These are phyloP conservation scores for Lipotes vexillifer DNA, from an alignment of 2,113 vertebrate genomes.

Conservation along the genomic window DNA sequence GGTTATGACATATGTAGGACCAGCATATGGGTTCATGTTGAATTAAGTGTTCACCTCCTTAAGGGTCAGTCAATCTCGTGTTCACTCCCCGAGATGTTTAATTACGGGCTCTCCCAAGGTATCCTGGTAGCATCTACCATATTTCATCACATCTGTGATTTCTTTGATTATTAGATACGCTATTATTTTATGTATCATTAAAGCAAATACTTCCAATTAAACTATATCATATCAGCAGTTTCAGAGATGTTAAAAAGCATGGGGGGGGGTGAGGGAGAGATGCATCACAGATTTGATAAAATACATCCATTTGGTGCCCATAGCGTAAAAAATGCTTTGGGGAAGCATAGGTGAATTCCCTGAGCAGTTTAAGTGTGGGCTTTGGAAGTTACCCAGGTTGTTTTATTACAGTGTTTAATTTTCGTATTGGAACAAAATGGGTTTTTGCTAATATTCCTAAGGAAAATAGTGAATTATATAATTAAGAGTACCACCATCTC, in stretches of 20 bases:
- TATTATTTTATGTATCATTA: background rate
- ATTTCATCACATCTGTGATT: background rate
- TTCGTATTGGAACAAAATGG: background rate
- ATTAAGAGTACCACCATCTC: background rate
- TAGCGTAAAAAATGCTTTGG: background rate
- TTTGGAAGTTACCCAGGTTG: background rate
- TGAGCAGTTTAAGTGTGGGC: background rate
- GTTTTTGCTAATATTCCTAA: background rate
- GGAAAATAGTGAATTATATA: background rate
- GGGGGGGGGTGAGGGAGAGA: background rate
- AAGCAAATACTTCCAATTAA: background rate
- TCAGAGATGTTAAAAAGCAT: background rate
- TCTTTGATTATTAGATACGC: background rate
- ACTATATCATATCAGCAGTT: background rate
- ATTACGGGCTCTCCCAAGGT: background rate
- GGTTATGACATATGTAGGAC: constrained; percentile 84
- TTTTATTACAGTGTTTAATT: background rate
- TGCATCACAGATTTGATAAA: background rate
- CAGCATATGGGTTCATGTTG: constrained; percentile 88
- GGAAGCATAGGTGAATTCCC: background rate
- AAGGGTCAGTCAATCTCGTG: constrained; percentile 55
- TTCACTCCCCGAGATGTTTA: background rate
- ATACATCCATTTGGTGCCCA: background rate
- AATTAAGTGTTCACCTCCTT: constrained; percentile 87
- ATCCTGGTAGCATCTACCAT: background rate